Evolutionary conservation across 2,888 invertebrate genomes (phyloP).

Genomic region (Eupithecia subumbrata): DNA sequence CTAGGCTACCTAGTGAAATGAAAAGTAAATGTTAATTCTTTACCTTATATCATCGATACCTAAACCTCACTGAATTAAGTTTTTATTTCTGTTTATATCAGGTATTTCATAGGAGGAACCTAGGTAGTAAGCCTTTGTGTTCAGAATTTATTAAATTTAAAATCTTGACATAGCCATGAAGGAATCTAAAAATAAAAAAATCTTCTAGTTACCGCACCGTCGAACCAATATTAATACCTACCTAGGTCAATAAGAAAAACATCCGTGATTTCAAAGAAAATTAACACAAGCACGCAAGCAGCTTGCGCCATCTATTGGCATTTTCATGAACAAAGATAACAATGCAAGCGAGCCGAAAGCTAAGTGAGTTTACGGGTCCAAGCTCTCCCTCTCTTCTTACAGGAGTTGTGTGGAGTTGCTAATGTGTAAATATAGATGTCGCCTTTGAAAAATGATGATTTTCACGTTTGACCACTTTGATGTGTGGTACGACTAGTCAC

Average conservation of each 20-base stretch:
- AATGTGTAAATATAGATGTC: not conserved
- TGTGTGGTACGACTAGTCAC: not conserved
- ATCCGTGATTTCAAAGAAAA: not conserved
- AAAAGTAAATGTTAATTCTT: too few relatives aligned
- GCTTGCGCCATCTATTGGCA: constrained; percentile 1
- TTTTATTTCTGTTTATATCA: too few relatives aligned
- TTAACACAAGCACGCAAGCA: not conserved
- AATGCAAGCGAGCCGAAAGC: not conserved
- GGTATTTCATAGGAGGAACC: too few relatives aligned
- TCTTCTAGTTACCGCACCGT: too few relatives aligned
- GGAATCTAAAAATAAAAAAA: too few relatives aligned
- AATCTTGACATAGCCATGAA: too few relatives aligned
- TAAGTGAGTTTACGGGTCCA: not conserved
- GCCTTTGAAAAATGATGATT: not conserved
- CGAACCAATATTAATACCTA: too few relatives aligned
- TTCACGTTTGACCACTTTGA: not conserved
- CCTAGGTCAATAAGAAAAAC: not conserved
- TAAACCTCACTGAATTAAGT: too few relatives aligned
- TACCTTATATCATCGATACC: too few relatives aligned
- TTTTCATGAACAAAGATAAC: not conserved
- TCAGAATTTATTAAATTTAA: too few relatives aligned
- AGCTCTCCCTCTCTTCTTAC: not conserved
- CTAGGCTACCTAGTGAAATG: too few relatives aligned
- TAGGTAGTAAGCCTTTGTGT: too few relatives aligned
- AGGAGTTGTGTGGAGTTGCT: not conserved